Evolutionary conservation across 2,113 vertebrate genomes (phyloP).

Genomic region (Clarias macrocephalus): DNA sequence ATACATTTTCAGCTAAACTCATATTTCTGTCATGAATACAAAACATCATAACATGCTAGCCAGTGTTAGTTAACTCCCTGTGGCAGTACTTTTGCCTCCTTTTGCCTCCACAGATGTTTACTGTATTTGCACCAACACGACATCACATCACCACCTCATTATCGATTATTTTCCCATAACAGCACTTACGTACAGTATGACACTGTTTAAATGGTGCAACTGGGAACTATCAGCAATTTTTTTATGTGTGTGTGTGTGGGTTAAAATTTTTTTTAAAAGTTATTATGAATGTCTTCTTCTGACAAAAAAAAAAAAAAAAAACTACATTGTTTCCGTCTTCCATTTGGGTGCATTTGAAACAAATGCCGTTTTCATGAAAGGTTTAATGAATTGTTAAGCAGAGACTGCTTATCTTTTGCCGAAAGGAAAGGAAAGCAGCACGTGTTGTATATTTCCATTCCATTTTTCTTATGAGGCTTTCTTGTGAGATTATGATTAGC

Average conservation of each 20-base stretch:
- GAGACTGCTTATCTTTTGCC: not conserved
- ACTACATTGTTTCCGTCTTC: not conserved
- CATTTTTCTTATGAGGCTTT: not conserved
- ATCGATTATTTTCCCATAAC: not conserved
- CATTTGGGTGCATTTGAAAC: not conserved
- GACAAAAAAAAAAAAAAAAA: not conserved
- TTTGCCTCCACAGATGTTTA: too few relatives aligned
- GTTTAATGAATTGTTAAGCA: not conserved
- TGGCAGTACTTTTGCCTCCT: too few relatives aligned
- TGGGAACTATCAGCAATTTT: not conserved
- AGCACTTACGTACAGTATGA: not conserved
- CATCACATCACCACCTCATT: not conserved
- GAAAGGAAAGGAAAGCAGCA: not conserved
- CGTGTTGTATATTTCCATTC: constrained; percentile 12
- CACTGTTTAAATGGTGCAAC: not conserved
- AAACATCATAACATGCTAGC: too few relatives aligned
- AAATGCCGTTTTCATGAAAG: not conserved
- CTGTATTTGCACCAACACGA: too few relatives aligned
- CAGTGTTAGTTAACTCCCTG: too few relatives aligned
- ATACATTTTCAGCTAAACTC: too few relatives aligned
- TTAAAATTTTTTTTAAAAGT: constrained; percentile 22
- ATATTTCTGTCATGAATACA: too few relatives aligned
- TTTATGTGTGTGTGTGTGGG: not conserved
- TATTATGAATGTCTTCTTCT: constrained; percentile 30
- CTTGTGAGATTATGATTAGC: not conserved